Base-by-base conservation (phyloP, 2,888 invertebrate genomes). In the Sphaerophoria taeniata region DNA sequence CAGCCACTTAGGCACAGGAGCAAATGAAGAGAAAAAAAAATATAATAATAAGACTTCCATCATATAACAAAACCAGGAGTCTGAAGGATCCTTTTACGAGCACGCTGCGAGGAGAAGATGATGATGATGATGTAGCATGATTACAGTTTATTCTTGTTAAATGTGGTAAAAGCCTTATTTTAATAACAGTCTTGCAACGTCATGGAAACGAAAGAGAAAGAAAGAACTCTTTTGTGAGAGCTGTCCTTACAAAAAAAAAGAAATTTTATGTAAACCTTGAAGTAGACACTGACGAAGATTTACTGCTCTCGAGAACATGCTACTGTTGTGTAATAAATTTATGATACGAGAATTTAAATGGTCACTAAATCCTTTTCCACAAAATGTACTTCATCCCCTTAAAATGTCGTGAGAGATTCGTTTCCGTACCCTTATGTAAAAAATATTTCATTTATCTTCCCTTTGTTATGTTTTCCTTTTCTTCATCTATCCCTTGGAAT, bases 111-210 rank as follows among this genome's bases (percentile, higher is more conserved):
- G 24, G 24, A 24, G 24, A 24, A 63, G 58, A 70, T 58, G 79
- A 56, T 70, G 58, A 70, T 58, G 79, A 56, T 70, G 70, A 74
- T 79, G 70, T 70, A 71, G 83, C 60, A 65, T 75, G 80, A 80
- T 75, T 72, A 76, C 67, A 76, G 80, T 80, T 84, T 84, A 72
- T 80, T 60, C 63, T 39, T 61, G 56, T 75, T 61, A 55, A 80
- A 79, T 70, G 58, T 74, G 74, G 56, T 53, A 70, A 69, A 65
- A 65, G 45, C 33, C 70, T 70, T 51, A 24, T 76, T 39, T 78
- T 60, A 63, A 39, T 69, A 34, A 43, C 45, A 36, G 39, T 34
- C 11, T 11, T 11, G 43, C 4, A 12, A 65, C 39, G 16, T 7
- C 14, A 12, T 11, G 14, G 14, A 45, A 34, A 49, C 33, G 16